Conservation (phyloP, 2,888 invertebrate genomes). For the Eupsilia transversa region DNA sequence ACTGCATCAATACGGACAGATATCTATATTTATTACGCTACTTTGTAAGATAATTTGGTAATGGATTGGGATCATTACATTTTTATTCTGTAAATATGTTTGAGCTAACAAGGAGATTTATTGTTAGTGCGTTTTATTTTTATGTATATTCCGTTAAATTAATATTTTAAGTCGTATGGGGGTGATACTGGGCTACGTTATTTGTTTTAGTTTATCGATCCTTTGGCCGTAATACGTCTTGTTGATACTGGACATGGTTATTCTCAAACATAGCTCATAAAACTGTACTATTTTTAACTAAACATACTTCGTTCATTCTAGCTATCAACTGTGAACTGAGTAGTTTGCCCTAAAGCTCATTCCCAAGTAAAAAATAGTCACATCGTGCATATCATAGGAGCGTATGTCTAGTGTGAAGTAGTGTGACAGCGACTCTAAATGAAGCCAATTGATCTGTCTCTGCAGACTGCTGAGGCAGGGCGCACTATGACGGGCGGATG, state of each 20-base stretch:
- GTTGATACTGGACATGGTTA: neutral
- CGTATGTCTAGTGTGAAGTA: too few relatives aligned
- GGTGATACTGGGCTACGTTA: neutral
- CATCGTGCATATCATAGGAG: too few relatives aligned
- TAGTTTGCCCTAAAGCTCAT: neutral
- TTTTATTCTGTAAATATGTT: constrained; percentile 74
- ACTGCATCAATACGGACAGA: constrained; percentile 87
- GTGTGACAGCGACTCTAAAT: constrained; percentile 71
- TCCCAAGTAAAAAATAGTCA: too few relatives aligned
- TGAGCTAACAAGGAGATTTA: constrained; percentile 49
- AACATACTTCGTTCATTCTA: too few relatives aligned
- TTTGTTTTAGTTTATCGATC: neutral
- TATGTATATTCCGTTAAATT: neutral
- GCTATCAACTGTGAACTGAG: neutral
- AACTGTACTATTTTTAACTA: neutral
- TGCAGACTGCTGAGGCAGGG: constrained; percentile 62
- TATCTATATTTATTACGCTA: constrained; percentile 88
- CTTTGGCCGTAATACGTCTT: neutral
- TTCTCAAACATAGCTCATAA: neutral
- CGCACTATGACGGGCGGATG: constrained; percentile 19
- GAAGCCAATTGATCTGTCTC: constrained; percentile 85
- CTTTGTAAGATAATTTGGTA: constrained; percentile 88
- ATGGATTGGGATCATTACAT: constrained; percentile 86
- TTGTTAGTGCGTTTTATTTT: constrained; percentile 34
- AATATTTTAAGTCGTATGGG: neutral